Conservation (phyloP, 2,113 vertebrate species). For the Solea senegalensis region DNA sequence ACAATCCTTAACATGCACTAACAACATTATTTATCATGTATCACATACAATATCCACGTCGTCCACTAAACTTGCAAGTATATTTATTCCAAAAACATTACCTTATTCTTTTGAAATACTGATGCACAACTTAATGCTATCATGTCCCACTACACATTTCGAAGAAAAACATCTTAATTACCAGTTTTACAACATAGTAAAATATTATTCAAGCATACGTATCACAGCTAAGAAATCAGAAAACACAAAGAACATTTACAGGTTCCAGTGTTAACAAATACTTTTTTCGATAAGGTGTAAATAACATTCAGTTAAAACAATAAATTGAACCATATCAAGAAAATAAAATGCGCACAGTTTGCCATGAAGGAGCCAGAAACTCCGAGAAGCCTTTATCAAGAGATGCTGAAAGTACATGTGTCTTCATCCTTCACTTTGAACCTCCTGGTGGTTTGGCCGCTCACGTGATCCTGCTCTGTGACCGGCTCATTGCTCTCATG, state of each 20-base stretch:
- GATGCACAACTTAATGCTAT: no score
- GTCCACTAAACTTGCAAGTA: no score
- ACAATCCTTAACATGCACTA: no score
- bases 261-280: neutral
- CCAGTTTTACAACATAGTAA: slow-evolving; percentile 28
- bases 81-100: no score
- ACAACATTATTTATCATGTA: no score
- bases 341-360: neutral
- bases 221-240: neutral
- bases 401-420: slow-evolving; percentile 44
- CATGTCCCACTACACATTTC: no score
- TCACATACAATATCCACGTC: no score
- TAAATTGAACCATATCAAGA: neutral
- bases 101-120: no score
- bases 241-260: neutral
- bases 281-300: neutral
- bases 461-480: slow-evolving; percentile 77
- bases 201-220: slow-evolving; percentile 8
- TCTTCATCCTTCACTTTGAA: slow-evolving; percentile 49
- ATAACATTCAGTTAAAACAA: neutral
- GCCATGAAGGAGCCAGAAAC: neutral
- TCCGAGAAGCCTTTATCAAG: slow-evolving; percentile 26
- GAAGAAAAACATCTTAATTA: neutral
- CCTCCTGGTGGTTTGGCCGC: slow-evolving; percentile 44
- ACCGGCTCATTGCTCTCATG: slow-evolving; percentile 73